A percentile compares a stretch with the other conserved stretches of the same genome.
phyloP scores from a whole-genome alignment of 2,113 vertebrate species.

The Psittacara wagleri region DNA sequence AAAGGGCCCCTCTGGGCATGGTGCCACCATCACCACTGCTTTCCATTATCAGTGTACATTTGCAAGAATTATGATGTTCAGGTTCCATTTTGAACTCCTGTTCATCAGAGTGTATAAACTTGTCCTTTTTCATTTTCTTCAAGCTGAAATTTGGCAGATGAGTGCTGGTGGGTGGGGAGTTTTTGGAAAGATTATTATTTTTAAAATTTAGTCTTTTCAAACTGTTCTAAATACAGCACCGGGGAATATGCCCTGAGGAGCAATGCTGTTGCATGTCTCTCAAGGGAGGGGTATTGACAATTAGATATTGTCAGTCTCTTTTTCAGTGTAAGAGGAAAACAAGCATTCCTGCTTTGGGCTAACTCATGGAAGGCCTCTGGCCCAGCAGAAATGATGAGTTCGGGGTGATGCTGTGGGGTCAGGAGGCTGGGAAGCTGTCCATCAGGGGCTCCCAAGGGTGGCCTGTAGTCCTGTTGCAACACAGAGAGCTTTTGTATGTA shows the following conservation, averaged over 20 bases:
- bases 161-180: conserved; percentile 4
- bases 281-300: conserved; percentile 55
- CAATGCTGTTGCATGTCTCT: conserved; percentile 25
- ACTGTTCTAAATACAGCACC: conserved; percentile 58
- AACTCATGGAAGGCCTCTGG: conserved; percentile 27
- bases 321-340: conserved; percentile 20
- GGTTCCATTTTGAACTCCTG: conserved; percentile 18
- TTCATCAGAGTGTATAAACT: background rate
- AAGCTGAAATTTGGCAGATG: conserved; percentile 37
- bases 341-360: background rate
- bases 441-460: conserved; percentile 24
- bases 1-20: background rate
- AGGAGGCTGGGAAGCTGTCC: background rate
- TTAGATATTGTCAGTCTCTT: conserved; percentile 41
- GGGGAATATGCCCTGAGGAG: conserved; percentile 48
- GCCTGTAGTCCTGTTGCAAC: conserved; percentile 10
- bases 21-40: background rate
- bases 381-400: background rate
- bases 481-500: conserved; percentile 12
- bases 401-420: conserved; percentile 14
- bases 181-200: conserved; percentile 45
- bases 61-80: background rate
- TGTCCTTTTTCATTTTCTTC: conserved; percentile 18
- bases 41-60: background rate
- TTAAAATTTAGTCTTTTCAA: conserved; percentile 23